Evolutionary conservation across 2,888 invertebrate genomes (phyloP), one percentile per base, ranked within the genome.

Genomic region (Cantharis lateralis): DNA sequence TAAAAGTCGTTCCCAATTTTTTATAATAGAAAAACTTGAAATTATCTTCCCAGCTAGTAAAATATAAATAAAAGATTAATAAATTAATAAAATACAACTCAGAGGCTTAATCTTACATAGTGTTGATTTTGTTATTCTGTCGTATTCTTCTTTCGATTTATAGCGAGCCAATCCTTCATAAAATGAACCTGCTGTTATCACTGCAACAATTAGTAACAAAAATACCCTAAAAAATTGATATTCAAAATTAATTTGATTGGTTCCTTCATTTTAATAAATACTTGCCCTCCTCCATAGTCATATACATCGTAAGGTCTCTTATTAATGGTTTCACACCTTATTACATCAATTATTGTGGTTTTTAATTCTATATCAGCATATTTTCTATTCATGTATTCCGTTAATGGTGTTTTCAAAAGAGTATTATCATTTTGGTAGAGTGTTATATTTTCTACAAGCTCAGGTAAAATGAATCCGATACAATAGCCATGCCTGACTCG

Each of bases 401-500:
- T 78, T 18, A 80, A 26, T 28, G 72, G 66, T 16, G 62, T 13
- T 61, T 68, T 68, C 26, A 82, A 64, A 64, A 66, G n/a, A 9
- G 16, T 2, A 68, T 73, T 16, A 26, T 79, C 62, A 13, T 48
- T 62, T 68, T 68, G 28, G 4, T 75, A 62, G n/a, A n/a, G 10
- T 2, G 76, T 66, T 10, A 79, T 74, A 62, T 82, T 79, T 11
- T 48, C 48, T 13, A 62, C 16, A 28, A 74, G 48, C 15, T 69
- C 26, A 0, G 82, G 81, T 85, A 86, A 10, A 78, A 78, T 66
- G n/a, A 80, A 74, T 24, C 82, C 79, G 10, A 86, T 78, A 72
- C 86, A 86, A 61, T 86, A 81, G 11, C 85, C 84, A 76, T 85
- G 84, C 68, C 86, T 78, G 20, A 86, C 78, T 18, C 75, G 63